Evolutionary conservation across 2,797 vertebrate genomes (phyloP).

Genomic region (Champsocephalus gunnari): DNA sequence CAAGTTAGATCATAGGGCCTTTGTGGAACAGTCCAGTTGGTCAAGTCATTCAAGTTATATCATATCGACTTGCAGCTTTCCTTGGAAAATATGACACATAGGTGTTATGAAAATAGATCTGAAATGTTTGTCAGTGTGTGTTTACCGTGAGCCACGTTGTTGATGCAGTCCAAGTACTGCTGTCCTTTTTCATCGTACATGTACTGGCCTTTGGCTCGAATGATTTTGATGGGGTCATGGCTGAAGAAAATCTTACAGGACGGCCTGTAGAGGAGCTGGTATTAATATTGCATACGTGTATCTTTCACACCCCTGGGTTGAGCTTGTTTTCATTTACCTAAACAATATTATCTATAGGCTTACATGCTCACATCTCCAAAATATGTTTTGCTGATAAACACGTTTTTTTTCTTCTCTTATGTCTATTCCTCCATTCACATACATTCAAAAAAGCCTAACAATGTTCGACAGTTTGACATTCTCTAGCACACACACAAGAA

Average conservation of each 20-base stretch:
- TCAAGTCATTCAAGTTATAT: background rate
- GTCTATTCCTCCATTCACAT: no score
- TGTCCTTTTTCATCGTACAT: conserved; percentile 94
- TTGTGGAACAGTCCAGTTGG: background rate
- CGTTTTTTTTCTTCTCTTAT: no score
- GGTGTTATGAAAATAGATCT: background rate
- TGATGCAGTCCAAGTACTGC: conserved; percentile 95
- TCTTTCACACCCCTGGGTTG: background rate
- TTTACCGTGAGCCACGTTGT: conserved; percentile 97
- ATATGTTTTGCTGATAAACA: no score
- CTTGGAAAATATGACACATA: background rate
- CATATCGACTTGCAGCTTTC: no score
- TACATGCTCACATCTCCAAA: no score
- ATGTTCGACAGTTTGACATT: no score
- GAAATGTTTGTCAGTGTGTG: background rate
- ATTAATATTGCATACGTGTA: background rate
- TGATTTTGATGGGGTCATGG: conserved; percentile 95
- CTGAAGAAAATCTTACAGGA: conserved; percentile 97
- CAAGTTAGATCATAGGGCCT: background rate
- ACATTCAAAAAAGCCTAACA: no score
- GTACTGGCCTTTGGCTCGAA: conserved; percentile 92
- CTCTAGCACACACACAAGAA: no score
- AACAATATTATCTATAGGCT: no score
- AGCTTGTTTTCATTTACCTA: no score
- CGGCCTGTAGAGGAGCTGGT: conserved; percentile 81